Base-by-base conservation (phyloP, 2,888 invertebrate genomes). In the Meteorus cinctellus region DNA sequence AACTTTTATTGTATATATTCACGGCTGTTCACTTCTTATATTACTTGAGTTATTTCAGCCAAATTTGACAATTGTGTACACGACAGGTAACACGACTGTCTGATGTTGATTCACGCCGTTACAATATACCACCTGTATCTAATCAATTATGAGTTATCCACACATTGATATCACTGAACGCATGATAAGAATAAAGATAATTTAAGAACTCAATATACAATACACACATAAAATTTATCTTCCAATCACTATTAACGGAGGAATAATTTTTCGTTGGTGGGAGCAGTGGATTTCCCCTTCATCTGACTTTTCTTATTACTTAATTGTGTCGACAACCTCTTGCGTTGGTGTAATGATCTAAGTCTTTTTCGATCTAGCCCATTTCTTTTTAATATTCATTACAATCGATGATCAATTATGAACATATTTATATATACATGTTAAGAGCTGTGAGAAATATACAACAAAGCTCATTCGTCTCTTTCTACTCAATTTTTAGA, bases 141-240 rank as follows among this genome's bases (percentile, higher is more conserved):
- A 65, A 65, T 65, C 65, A 65, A 65, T 36, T 65, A 36, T 41
- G 36, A 65, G 4, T 65, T 65, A 36, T 65, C 41, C 19, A 65
- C 41, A 65, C 65, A 65, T n/a, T 65, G 65, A 65, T 65, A 65
- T 65, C 65, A 65, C 36, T 65, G 65, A 19, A 36, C 36, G 14
- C n/a, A 41, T 36, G 65, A 65, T 65, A 65, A 65, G 65, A 65
- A 8, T 41, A 36, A 62, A 62, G 62, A 62, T 62, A 62, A 62
- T 62, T 62, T 6, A 29, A 31, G 6, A 55, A 19, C n/a, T 55
- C 55, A 55, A 55, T 19, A 55, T 55, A 19, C 2, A n/a, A 19
- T 19, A 4, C 8, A 19, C n/a, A 19, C n/a, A 6, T 10, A 6
- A 24, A 55, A 55, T 55, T 55, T 55, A 55, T 55, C 19, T 55